Base-by-base conservation (phyloP, 2,797 vertebrate species). In the Fistularia commersonii region DNA sequence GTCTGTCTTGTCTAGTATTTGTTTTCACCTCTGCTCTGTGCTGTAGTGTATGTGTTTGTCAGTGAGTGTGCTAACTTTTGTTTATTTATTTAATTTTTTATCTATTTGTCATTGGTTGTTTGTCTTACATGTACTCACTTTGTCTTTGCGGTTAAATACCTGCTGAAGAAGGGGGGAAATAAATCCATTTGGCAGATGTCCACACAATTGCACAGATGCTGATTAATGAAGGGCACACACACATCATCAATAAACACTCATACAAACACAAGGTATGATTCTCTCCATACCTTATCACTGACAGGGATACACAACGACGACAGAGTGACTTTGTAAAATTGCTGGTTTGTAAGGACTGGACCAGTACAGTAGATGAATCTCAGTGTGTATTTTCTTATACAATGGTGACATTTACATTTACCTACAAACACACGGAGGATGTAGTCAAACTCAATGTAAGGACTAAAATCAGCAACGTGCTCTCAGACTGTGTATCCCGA, bases 1-100 rank as follows among this genome's bases (percentile, higher is more conserved):
- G 41, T 81, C 66, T 69, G 73, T 86, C 74, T 79, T 45, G 68
- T 77, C 46, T 62, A 66, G 56, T 81, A 48, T 79, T 41, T 72
- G 65, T 79, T 46, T 55, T 42, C 57, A 54, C 69, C 68, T 74
- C 54, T 55, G 51, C 47, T 43, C 46, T 46, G 61, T 61, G 50
- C 54, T 44, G 33, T 15, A 48, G 49, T 52, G 42, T 11, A 15
- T 45, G 35, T 50, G 15, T 53, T 51, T 41, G n/a, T n/a, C n/a
- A n/a, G n/a, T n/a, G n/a, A n/a, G n/a, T n/a, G n/a, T n/a, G n/a
- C n/a, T n/a, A n/a, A n/a, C n/a, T n/a, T n/a, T n/a, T n/a, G n/a
- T n/a, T n/a, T n/a, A n/a, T n/a, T n/a, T n/a, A n/a, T n/a, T n/a
- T n/a, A n/a, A n/a, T 54, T 46, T 47, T 47, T 6, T 41, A 45